These are phyloP conservation scores for Dipodomys spectabilis DNA, from an alignment of 2,113 vertebrate genomes.

Conservation along the genomic window DNA sequence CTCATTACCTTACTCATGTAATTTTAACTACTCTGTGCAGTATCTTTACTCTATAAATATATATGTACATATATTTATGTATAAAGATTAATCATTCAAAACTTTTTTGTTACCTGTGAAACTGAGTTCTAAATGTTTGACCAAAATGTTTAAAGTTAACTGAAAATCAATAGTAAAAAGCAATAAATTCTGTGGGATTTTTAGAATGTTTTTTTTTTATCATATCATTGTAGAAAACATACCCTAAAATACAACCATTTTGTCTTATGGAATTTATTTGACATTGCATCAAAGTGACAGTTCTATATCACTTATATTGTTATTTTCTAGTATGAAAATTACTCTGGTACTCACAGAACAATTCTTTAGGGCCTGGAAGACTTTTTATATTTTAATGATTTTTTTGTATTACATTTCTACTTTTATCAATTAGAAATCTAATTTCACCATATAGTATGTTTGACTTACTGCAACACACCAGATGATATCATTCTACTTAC, in stretches of 20 bases:
- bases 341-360: not conserved
- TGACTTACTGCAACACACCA: not conserved
- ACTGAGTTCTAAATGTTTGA: slow-evolving; percentile 59
- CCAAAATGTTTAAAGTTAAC: slow-evolving; percentile 48
- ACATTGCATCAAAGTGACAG: slow-evolving; percentile 16
- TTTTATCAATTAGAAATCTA: not conserved
- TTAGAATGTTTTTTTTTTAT: slow-evolving; percentile 35
- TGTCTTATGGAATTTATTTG: slow-evolving; percentile 44
- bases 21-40: too few relatives aligned
- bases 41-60: too few relatives aligned
- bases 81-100: slow-evolving; percentile 28
- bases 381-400: slow-evolving; percentile 23
- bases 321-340: slow-evolving; percentile 18
- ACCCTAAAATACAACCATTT: not conserved
- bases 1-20: too few relatives aligned
- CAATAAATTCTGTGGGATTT: not conserved
- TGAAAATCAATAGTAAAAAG: slow-evolving; percentile 49
- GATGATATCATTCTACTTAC: not conserved
- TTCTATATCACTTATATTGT: not conserved
- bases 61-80: too few relatives aligned
- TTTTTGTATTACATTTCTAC: slow-evolving; percentile 17
- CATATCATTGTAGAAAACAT: not conserved
- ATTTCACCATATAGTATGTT: not conserved
- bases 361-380: not conserved
- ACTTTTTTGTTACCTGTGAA: slow-evolving; percentile 55